Base-by-base conservation (phyloP, 2,888 invertebrate species). In the Ommatoiulus sabulosus region DNA sequence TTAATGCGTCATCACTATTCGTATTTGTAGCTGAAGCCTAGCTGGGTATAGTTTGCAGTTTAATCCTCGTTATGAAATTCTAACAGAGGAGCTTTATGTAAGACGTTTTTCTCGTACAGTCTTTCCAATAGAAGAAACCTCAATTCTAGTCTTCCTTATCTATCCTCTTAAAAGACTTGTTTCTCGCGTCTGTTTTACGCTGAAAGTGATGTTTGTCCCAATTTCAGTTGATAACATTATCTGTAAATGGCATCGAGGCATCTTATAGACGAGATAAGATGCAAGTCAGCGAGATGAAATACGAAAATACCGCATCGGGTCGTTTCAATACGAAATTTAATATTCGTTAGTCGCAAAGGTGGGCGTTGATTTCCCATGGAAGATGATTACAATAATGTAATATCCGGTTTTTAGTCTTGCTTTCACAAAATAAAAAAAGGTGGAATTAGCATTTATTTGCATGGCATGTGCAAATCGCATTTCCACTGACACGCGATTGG, bases 211-310 rank as follows among this genome's bases (percentile, higher is more conserved):
- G 52, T 52, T 52, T 52, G 52, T 10, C 10, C 52, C 52, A 52
- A 52, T 52, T 52, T 52, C 52, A 52, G 63, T 63, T 63, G 63
- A 63, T 63, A 3, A 17, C 63, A n/a, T n/a, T 63, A n/a, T n/a
- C 63, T 63, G n/a, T 63, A 63, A 63, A 63, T 63, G 63, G 63
- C 63, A 63, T n/a, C n/a, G 15, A 63, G n/a, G n/a, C 63, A n/a
- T 63, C 63, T 63, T n/a, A 52, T 52, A 52, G 1, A 10, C 8
- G 52, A 52, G 8, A 52, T 12, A 15, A 52, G 52, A 52, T 52
- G 52, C 63, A n/a, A 63, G n/a, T 63, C 17, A 63, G 63, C 63
- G 6, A 3, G 63, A 63, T 15, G n/a, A n/a, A 63, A 63, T 63
- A 63, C 17, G 17, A n/a, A 63, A 63, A 63, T 17, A 63, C 52